Evolutionary conservation across 2,888 invertebrate genomes (phyloP).

Genomic region (Ernsta delagoae): DNA sequence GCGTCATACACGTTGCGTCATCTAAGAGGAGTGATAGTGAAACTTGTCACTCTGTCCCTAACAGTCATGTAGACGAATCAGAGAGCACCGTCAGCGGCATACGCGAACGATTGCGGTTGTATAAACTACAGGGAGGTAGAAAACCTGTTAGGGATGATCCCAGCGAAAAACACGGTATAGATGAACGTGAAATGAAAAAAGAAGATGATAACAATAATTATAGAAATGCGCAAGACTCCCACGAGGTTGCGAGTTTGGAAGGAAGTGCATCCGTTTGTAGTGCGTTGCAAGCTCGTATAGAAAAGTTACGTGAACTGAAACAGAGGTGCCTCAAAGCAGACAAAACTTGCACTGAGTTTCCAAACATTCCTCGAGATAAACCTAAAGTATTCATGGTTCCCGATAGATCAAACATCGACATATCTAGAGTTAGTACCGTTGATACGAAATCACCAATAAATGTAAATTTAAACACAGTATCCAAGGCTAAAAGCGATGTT

Average conservation of each 20-base stretch:
- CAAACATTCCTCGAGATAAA: not conserved
- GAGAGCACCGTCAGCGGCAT: conserved; percentile 7
- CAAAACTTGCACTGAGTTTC: not conserved
- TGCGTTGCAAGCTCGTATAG: not conserved
- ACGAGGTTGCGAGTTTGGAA: not conserved
- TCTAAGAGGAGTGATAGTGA: not conserved
- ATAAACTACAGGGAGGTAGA: conserved; percentile 1
- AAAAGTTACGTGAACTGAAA: not conserved
- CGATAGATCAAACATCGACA: not conserved
- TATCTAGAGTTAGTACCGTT: not conserved
- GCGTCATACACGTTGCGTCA: not conserved
- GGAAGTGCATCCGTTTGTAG: conserved; percentile 1
- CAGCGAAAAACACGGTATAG: too few species aligned
- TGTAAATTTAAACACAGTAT: not conserved
- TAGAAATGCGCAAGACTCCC: not conserved
- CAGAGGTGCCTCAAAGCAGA: not conserved
- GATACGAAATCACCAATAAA: not conserved
- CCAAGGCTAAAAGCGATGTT: not conserved
- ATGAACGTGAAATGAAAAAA: not conserved
- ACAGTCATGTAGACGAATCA: not conserved
- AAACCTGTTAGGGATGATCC: not conserved
- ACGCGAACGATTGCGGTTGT: not conserved
- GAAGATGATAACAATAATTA: not conserved
- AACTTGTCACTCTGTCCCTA: not conserved
- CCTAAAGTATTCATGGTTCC: conserved; percentile 16